phyloP scores from a whole-genome alignment of 2,113 vertebrate genomes.

The Herpailurus yagouaroundi region DNA sequence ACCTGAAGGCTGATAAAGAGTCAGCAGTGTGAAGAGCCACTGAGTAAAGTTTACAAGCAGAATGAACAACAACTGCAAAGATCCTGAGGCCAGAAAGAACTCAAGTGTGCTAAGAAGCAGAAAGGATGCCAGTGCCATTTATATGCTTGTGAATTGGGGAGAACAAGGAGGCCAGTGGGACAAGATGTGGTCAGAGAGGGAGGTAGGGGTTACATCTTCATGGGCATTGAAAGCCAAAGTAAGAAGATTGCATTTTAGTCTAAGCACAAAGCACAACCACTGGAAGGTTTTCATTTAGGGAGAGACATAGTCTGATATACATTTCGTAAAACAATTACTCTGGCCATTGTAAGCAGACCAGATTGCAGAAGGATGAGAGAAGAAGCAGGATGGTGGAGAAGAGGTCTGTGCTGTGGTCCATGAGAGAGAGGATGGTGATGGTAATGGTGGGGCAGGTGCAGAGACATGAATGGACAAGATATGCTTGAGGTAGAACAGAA shows the following conservation, averaged over 20 bases:
- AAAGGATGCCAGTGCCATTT: neutral
- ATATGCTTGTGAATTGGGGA: neutral
- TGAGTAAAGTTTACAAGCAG: neutral
- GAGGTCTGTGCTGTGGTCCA: neutral
- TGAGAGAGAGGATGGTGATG: neutral
- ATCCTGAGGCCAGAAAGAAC: neutral
- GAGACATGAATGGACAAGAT: neutral
- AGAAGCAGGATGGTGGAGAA: neutral
- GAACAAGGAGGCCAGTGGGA: neutral
- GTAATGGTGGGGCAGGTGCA: neutral
- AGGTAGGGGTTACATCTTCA: neutral
- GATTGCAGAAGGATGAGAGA: neutral
- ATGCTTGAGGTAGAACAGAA: neutral
- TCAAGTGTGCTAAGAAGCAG: neutral
- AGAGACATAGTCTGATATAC: neutral
- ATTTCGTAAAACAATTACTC: neutral
- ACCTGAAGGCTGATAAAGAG: neutral
- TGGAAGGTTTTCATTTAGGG: neutral
- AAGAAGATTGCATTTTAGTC: constrained; percentile 1
- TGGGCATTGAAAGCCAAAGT: neutral
- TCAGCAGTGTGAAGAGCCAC: neutral
- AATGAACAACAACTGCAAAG: neutral
- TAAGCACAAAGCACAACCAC: neutral
- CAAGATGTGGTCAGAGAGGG: neutral
- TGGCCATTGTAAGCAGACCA: neutral